Conservation (phyloP, 2,113 vertebrate species). For the Prinia subflava region DNA sequence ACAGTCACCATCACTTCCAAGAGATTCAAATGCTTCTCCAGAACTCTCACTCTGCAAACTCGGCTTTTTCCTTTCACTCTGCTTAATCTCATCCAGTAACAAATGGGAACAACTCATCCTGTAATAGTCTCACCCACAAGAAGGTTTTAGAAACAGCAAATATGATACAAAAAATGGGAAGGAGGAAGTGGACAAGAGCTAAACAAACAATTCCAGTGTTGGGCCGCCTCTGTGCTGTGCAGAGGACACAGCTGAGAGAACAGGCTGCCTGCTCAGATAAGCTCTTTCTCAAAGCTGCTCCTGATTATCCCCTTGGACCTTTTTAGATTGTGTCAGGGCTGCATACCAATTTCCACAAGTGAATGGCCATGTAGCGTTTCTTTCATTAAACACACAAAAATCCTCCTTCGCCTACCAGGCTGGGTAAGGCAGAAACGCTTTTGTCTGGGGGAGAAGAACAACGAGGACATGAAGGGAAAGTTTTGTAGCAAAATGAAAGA, state of each 20-base stretch:
- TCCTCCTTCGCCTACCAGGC: not conserved
- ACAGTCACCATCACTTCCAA: not conserved
- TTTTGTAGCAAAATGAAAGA: not conserved
- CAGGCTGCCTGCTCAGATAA: not conserved
- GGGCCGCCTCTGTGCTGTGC: not conserved
- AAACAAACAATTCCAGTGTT: not conserved
- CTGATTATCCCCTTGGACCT: not conserved
- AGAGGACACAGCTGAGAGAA: not conserved
- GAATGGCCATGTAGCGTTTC: not conserved
- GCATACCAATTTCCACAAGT: not conserved
- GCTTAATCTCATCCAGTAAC: not conserved
- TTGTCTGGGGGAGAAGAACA: not conserved
- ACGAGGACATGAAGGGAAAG: not conserved
- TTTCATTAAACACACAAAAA: not conserved
- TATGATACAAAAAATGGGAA: not conserved
- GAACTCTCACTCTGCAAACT: not conserved
- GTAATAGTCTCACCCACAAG: not conserved
- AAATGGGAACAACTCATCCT: not conserved
- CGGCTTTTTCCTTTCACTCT: not conserved
- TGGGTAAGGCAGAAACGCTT: not conserved
- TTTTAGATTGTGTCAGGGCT: not conserved
- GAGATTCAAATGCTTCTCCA: not conserved
- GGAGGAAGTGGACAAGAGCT: not conserved
- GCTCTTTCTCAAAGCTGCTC: not conserved
- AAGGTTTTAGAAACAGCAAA: not conserved